Evolutionary conservation across 2,113 vertebrate genomes (phyloP).

Genomic region (Ardeotis arabs): DNA sequence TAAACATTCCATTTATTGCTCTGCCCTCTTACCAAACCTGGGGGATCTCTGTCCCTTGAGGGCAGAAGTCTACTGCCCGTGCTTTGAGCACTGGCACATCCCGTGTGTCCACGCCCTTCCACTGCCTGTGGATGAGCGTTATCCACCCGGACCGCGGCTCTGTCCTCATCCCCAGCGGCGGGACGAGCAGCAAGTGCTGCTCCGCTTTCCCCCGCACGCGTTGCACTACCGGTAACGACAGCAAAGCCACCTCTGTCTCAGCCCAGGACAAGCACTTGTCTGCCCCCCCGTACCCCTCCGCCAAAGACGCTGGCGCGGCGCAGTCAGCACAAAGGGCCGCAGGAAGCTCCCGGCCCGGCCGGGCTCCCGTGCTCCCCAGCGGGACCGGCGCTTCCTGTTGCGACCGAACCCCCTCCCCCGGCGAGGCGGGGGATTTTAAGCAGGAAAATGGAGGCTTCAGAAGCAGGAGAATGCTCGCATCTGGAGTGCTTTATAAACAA

Average conservation of each 20-base stretch:
- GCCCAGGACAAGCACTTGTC: accelerated
- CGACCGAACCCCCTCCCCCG: neutral
- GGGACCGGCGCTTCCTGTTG: neutral
- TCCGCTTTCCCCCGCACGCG: neutral
- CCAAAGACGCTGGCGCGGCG: neutral
- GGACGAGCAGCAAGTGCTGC: accelerated
- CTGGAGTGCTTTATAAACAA: accelerated
- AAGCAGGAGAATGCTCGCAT: accelerated
- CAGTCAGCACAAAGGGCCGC: neutral
- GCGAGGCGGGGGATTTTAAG: too few relatives aligned
- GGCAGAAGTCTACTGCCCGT: neutral
- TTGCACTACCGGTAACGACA: accelerated
- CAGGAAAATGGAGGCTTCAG: too few relatives aligned
- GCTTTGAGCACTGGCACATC: neutral
- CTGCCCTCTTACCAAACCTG: neutral
- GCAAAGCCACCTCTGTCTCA: neutral
- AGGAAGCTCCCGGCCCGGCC: neutral
- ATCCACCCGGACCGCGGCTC: too few relatives aligned
- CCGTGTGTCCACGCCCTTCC: neutral
- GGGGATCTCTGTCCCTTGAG: too few relatives aligned
- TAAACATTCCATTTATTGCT: neutral
- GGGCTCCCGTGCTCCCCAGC: too few relatives aligned
- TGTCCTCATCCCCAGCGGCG: accelerated
- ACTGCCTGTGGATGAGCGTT: accelerated
- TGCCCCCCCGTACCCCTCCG: neutral